A percentile compares a stretch with the other conserved stretches of the same genome.
Evolutionary conservation across 35 echinoderm and acorn worm species (phyloP).

Genomic region (Heliocidaris tuberculata): DNA sequence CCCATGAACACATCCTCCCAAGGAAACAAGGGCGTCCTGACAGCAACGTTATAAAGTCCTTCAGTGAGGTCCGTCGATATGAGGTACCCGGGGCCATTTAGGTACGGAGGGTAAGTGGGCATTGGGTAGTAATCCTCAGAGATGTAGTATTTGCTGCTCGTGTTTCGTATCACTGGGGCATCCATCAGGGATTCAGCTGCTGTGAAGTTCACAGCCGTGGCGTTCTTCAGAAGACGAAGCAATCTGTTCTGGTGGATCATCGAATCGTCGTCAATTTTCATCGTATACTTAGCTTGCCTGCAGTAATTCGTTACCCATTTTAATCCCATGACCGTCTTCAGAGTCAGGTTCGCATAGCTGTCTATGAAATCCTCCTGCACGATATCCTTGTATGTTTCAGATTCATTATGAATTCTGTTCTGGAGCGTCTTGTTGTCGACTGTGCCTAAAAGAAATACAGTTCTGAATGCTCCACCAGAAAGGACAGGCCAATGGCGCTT

Average conservation of each 20-base stretch:
- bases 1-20: conserved; percentile 58
- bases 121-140: conserved; percentile 54
- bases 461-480: not conserved
- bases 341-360: conserved; percentile 61
- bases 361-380: conserved; percentile 68
- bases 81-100: conserved; percentile 72
- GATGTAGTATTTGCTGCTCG: conserved; percentile 77
- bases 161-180: conserved; percentile 46
- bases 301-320: conserved; percentile 68
- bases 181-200: not conserved
- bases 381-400: conserved; percentile 54
- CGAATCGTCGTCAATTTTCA: conserved; percentile 76
- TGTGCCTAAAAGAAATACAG: conserved; percentile 23
- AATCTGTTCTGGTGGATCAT: conserved; percentile 56
- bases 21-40: conserved; percentile 12
- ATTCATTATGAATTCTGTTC: conserved; percentile 21
- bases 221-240: conserved; percentile 33
- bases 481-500: not conserved
- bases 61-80: conserved; percentile 66
- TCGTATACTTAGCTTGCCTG: conserved; percentile 57
- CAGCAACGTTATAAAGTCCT: not conserved
- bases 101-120: conserved; percentile 71
- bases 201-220: not conserved
- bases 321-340: conserved; percentile 72
- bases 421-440: not conserved